Base-by-base conservation (phyloP, 2,113 vertebrate genomes). In the Bos indicus region DNA sequence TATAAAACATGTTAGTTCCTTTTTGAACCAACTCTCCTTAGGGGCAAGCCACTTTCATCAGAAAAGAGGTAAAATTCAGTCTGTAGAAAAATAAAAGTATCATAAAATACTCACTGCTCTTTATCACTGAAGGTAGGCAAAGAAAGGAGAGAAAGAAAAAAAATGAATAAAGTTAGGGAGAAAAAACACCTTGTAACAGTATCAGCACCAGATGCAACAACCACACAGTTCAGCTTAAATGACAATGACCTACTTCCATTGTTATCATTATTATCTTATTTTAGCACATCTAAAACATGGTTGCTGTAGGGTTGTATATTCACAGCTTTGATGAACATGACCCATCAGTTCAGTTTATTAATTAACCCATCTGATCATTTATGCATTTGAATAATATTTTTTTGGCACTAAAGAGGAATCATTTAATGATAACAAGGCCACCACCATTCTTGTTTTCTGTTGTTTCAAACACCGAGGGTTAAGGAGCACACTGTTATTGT, bases 71-170 rank as follows among this genome's bases (percentile, higher is more conserved):
- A 3, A 40, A 89, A 97, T n/a, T 83, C n/a, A 90, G 14, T 8
- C 51, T 83, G 15, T 0, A 2, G 71, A 84, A 92, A 97, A 89
- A 64, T 10, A 43, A 89, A 97, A 92, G 52, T 48, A n/a, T 57
- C 43, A 85, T n/a, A 89, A 84, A 98, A 93, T 99, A 99, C 99
- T 99, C 98, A 99, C 99, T 99, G 99, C 95, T 99, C 99, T 98
- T 99, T 99, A 97, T 99, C 99, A 25, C 99, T 99, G 99, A 96
- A 97, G 95, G 97, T 78, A 98, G 62, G 99, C 98, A 98, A 91
- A 97, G 89, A 83, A 92, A 94, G 74, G 91, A 71, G 83, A 96
- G 90, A 96, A 96, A 95, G 97, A 12, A 97, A 57, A 28, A 96
- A 5, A 51, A 82, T 17, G 62, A 81, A 87, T 10, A 16, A 57